Conservation (phyloP, 1,140 invertebrate genomes). For the Harlomillsia oculata region DNA sequence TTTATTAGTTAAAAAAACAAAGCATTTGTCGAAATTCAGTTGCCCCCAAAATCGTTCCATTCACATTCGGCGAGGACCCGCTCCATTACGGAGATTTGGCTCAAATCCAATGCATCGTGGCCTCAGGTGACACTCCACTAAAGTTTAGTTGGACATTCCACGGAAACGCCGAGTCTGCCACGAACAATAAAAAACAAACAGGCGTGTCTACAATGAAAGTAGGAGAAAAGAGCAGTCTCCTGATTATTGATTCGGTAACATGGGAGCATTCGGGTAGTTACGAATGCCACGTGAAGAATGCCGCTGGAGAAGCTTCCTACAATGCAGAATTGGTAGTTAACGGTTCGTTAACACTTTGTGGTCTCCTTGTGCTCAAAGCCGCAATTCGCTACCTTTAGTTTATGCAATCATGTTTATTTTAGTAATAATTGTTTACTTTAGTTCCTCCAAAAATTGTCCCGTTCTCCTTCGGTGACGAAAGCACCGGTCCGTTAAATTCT, state of each 20-base stretch:
- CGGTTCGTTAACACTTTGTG: conserved; percentile 42
- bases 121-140: conserved; percentile 33
- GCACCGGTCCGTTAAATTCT: conserved; percentile 39
- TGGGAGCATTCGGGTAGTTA: conserved; percentile 35
- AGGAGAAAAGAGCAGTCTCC: conserved; percentile 50
- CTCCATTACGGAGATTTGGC: conserved; percentile 35
- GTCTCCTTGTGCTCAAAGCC: background rate
- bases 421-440: conserved; percentile 35
- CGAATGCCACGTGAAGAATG: conserved; percentile 36
- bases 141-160: conserved; percentile 27
- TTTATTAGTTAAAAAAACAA: background rate
- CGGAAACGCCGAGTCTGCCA: background rate
- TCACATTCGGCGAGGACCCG: conserved; percentile 43
- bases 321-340: conserved; percentile 58
- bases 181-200: conserved; percentile 6
- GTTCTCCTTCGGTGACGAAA: conserved; percentile 53
- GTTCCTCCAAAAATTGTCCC: conserved; percentile 56
- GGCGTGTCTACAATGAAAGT: conserved; percentile 36
- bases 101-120: conserved; percentile 30
- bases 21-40: conserved; percentile 37
- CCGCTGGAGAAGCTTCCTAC: conserved; percentile 49
- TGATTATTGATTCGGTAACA: conserved; percentile 66
- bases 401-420: background rate
- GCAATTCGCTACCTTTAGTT: background rate
- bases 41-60: conserved; percentile 43